Conservation (phyloP, 1,140 invertebrate species). For the Bombyx mori region ASM3026992v2 NC_085110.1:2057501-2058000, state of each 20-base stretch:
- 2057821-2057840: slow-evolving; percentile 59
- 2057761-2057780: slow-evolving; percentile 64
- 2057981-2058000: slow-evolving; percentile 10
- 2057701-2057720: slow-evolving; percentile 62
- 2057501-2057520: too few relatives aligned
- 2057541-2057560: too few relatives aligned
- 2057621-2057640: too few relatives aligned
- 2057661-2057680: slow-evolving; percentile 47
- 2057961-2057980: slow-evolving; percentile 13
- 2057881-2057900: slow-evolving; percentile 51
- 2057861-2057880: slow-evolving; percentile 67
- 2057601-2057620: too few relatives aligned
- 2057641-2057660: slow-evolving; percentile 10
- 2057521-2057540: too few relatives aligned
- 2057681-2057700: slow-evolving; percentile 52
- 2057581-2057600: too few relatives aligned
- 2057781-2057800: slow-evolving; percentile 65
- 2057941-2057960: slow-evolving; percentile 26
- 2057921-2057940: slow-evolving; percentile 14
- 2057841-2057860: slow-evolving; percentile 62
- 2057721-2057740: slow-evolving; percentile 67
- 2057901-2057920: slow-evolving; percentile 42
- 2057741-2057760: slow-evolving; percentile 68
- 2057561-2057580: too few relatives aligned
- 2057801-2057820: slow-evolving; percentile 66